These are phyloP conservation scores for Apis florea DNA, from an alignment of 1,140 invertebrate genomes.

Conservation along the genomic window DNA sequence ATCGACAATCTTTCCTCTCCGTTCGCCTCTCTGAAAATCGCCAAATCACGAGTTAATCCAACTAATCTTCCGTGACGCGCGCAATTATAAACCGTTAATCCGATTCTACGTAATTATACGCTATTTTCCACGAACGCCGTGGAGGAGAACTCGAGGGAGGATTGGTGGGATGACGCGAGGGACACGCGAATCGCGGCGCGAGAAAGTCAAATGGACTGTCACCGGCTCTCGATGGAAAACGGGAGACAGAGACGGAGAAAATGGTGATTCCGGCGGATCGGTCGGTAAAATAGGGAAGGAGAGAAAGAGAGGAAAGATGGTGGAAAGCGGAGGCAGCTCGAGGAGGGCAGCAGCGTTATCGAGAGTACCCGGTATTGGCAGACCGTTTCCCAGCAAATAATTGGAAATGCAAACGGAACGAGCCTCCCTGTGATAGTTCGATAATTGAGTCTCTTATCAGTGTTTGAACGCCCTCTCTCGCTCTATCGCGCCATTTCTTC, in stretches of 20 bases:
- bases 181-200: slow-evolving; percentile 16
- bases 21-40: too few species aligned
- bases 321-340: slow-evolving; percentile 55
- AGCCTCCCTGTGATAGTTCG: slow-evolving; percentile 78
- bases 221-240: neutral
- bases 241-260: slow-evolving; percentile 18
- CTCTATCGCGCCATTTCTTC: slow-evolving; percentile 14
- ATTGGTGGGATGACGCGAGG: neutral
- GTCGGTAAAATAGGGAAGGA: slow-evolving; percentile 11
- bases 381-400: slow-evolving; percentile 80
- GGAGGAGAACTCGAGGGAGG: too few species aligned
- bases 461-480: slow-evolving; percentile 70
- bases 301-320: neutral
- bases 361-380: slow-evolving; percentile 77
- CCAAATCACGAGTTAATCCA: neutral
- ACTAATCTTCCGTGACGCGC: slow-evolving; percentile 10
- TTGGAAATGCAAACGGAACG: slow-evolving; percentile 80
- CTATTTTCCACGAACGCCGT: slow-evolving; percentile 3
- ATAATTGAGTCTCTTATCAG: slow-evolving; percentile 81
- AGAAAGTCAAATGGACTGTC: slow-evolving; percentile 17
- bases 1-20: too few species aligned
- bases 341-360: slow-evolving; percentile 68
- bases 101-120: slow-evolving; percentile 11
- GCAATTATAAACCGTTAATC: slow-evolving; percentile 26
- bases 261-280: neutral